A percentile compares a stretch with the other conserved stretches of the same genome.
Evolutionary conservation across 2,888 invertebrate genomes (phyloP).

Genomic region (Vesta saturnalis): DNA sequence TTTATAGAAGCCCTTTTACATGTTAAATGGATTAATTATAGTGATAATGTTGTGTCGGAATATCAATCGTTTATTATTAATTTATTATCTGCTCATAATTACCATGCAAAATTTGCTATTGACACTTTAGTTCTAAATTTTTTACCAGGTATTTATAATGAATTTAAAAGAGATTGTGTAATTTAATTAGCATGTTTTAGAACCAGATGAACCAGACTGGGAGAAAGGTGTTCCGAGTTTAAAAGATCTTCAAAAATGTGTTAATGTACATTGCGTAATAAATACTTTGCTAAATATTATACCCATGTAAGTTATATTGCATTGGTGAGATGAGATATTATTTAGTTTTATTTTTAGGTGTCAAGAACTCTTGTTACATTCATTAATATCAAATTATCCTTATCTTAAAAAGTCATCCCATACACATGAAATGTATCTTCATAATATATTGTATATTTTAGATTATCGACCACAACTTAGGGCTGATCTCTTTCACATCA

Average conservation of each 20-base stretch:
- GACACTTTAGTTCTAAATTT: constrained; percentile 70
- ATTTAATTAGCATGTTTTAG: constrained; percentile 7
- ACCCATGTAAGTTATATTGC: constrained; percentile 66
- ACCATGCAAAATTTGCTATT: constrained; percentile 71
- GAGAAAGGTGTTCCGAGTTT: constrained; percentile 68
- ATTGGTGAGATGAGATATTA: constrained; percentile 27
- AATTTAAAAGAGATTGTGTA: neutral
- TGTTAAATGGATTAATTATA: constrained; percentile 68
- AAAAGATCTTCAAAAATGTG: constrained; percentile 67
- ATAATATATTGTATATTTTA: constrained; percentile 80
- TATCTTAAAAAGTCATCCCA: constrained; percentile 77
- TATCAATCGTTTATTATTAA: constrained; percentile 74
- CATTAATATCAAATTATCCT: constrained; percentile 75
- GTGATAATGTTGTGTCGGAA: constrained; percentile 63
- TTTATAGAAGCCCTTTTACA: constrained; percentile 70
- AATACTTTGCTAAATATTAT: constrained; percentile 63
- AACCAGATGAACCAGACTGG: constrained; percentile 67
- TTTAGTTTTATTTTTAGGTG: constrained; percentile 67
- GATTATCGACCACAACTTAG: constrained; percentile 78
- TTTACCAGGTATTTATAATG: constrained; percentile 63
- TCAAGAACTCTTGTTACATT: constrained; percentile 73
- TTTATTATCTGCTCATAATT: constrained; percentile 74
- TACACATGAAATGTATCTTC: constrained; percentile 77
- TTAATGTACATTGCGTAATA: constrained; percentile 69
- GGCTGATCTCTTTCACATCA: constrained; percentile 75